Evolutionary conservation across 1,140 invertebrate species (phyloP).

Genomic region (Zophobas morio): DNA sequence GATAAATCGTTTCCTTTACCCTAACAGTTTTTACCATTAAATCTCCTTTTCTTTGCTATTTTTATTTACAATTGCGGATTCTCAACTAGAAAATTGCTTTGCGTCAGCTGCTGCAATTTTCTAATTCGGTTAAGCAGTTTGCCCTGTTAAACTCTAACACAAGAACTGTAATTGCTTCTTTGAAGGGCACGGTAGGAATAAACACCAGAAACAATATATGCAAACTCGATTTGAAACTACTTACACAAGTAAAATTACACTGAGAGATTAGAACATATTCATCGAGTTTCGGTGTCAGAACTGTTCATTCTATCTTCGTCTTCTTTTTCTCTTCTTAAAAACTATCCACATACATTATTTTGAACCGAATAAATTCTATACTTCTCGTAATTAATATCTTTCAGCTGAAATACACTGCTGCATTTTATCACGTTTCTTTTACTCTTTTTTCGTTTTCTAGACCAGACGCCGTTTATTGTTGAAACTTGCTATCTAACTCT

Average conservation of each 20-base stretch:
- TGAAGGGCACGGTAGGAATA: not conserved
- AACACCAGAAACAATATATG: constrained; percentile 19
- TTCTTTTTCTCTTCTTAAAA: constrained; percentile 13
- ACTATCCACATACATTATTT: constrained; percentile 20
- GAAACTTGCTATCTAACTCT: constrained; percentile 7
- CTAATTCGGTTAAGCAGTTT: constrained; percentile 50
- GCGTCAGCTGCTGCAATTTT: constrained; percentile 55
- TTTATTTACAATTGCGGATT: constrained; percentile 56
- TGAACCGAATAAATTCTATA: constrained; percentile 32
- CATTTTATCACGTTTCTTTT: constrained; percentile 17
- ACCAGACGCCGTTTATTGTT: constrained; percentile 10
- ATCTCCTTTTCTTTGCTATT: constrained; percentile 51
- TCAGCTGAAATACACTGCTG: constrained; percentile 15
- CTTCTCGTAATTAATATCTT: constrained; percentile 39
- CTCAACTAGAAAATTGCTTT: constrained; percentile 53
- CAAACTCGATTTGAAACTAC: constrained; percentile 26
- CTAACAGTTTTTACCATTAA: constrained; percentile 51
- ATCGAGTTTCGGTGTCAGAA: constrained; percentile 45
- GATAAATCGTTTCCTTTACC: constrained; percentile 56
- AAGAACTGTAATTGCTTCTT: constrained; percentile 11
- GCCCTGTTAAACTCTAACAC: constrained; percentile 7
- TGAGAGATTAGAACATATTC: constrained; percentile 34
- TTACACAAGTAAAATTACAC: constrained; percentile 22
- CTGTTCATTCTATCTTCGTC: constrained; percentile 29
- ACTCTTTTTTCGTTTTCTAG: constrained; percentile 7